Evolutionary conservation across 1,140 invertebrate genomes (phyloP), one percentile per base, ranked within the genome.

Genomic region (Lethrus apterus): DNA sequence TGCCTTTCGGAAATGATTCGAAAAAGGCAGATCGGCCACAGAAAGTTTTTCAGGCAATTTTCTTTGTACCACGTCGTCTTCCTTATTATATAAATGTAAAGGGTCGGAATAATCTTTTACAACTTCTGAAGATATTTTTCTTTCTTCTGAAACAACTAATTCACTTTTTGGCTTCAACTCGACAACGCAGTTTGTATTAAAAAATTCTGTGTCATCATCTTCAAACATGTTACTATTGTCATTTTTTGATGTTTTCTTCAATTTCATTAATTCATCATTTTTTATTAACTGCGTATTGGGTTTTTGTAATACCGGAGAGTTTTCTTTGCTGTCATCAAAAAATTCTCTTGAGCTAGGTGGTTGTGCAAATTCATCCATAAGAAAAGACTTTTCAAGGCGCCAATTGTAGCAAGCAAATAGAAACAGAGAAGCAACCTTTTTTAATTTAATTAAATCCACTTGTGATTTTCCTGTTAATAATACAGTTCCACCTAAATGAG

Each of bases 381-480:
- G 70, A 65, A 93, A 96, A 0, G 91, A 86, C 56, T 86, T 85
- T 70, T 98, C 93, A 3, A 96, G 67, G 44, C 87, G 76, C 79
- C 88, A 91, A 53, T 93, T 93, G 61, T 97, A 96, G n/a, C 80
- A 78, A 0, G 88, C 81, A 57, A 90, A 87, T 0, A 93, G 75
- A 70, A 94, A 78, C 50, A 85, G 84, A 14, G 79, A 80, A 0
- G 85, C 78, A 0, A 95, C 85, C 46, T 75, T 70, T 65, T 97
- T 97, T 0, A 95, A 78, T 61, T 80, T 77, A 8, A 78, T 75
- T 4, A 98, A 70, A 66, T 98, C 93, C 5, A 69, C 61, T 36
- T 79, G 67, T 0, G 78, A 75, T 2, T 77, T 84, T 0, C 94
- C 94, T 21, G 91, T 77, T 1, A 99, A 63, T 4, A 96, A 62